A percentile compares a stretch with the other conserved stretches of the same genome.
phyloP scores from a whole-genome alignment of 1,140 invertebrate species.

The Branchinecta lynchi region DNA sequence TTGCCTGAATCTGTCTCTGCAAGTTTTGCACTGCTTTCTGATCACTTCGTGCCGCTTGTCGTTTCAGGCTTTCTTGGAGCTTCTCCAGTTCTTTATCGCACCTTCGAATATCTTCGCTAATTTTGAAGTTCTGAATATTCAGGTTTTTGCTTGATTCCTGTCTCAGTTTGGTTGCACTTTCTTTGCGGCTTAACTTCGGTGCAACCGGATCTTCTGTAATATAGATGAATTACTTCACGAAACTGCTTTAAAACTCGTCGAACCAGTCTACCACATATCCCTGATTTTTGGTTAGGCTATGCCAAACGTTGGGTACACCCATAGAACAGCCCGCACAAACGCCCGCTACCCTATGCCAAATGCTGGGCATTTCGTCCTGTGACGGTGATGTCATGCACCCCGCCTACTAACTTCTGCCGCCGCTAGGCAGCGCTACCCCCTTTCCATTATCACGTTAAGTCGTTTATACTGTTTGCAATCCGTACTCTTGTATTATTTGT shows the following conservation, averaged over 20 bases:
- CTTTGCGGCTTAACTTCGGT: conserved; percentile 24
- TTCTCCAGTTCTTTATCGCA: conserved; percentile 48
- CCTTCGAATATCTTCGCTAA: conserved; percentile 50
- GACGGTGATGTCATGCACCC: no score
- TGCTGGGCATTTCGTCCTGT: no score
- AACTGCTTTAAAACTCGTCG: conserved; percentile 16
- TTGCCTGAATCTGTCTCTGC: conserved; percentile 39
- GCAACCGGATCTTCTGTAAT: conserved; percentile 15
- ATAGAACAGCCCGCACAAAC: no score
- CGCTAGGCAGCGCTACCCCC: no score
- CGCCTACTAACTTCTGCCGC: no score
- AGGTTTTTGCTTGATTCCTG: conserved; percentile 45
- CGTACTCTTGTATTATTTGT: no score
- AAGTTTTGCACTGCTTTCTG: conserved; percentile 38
- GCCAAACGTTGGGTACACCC: not conserved
- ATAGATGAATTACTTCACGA: conserved; percentile 17
- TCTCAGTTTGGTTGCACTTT: conserved; percentile 33
- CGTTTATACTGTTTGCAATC: no score
- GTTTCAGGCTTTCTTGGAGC: conserved; percentile 43
- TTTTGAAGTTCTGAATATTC: conserved; percentile 55
- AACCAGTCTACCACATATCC: conserved; percentile 25
- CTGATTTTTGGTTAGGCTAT: not conserved
- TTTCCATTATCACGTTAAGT: no score
- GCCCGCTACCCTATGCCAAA: no score
- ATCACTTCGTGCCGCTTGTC: conserved; percentile 38